phyloP scores from a whole-genome alignment of 2,888 invertebrate species.

The Volucella zonaria region DNA sequence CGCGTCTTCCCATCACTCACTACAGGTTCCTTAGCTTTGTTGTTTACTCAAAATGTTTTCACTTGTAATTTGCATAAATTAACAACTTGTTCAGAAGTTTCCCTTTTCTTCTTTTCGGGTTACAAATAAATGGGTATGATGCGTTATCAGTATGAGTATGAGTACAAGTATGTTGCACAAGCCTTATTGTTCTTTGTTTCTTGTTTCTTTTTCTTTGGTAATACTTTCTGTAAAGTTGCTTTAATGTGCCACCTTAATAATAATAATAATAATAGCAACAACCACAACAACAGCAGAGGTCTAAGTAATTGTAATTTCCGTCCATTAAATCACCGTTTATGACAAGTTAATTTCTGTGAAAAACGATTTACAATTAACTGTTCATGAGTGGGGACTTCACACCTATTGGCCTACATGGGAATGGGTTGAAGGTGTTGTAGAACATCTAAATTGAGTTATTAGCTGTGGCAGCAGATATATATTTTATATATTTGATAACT shows the following conservation, averaged over 20 bases:
- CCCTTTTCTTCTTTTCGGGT: constrained; percentile 27
- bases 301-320: constrained; percentile 36
- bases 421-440: too few species aligned
- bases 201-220: background rate
- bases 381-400: constrained; percentile 30
- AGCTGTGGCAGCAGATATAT: too few species aligned
- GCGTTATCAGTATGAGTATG: background rate
- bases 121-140: background rate
- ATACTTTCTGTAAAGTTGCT: background rate
- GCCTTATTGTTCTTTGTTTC: background rate
- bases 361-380: constrained; percentile 34
- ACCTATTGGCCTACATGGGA: background rate
- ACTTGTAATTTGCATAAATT: constrained; percentile 56
- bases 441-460: too few species aligned
- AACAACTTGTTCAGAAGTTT: constrained; percentile 44
- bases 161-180: constrained; percentile 5
- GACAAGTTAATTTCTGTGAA: constrained; percentile 46
- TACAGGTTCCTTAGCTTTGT: constrained; percentile 32
- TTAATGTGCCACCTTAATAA: constrained; percentile 2
- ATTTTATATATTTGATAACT: too few species aligned
- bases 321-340: constrained; percentile 49
- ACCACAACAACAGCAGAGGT: constrained; percentile 8
- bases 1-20: background rate
- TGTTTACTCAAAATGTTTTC: constrained; percentile 47
- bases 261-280: background rate